Evolutionary conservation across 2,888 invertebrate species (phyloP).

Genomic region (Prosopocoilus inquinatus): DNA sequence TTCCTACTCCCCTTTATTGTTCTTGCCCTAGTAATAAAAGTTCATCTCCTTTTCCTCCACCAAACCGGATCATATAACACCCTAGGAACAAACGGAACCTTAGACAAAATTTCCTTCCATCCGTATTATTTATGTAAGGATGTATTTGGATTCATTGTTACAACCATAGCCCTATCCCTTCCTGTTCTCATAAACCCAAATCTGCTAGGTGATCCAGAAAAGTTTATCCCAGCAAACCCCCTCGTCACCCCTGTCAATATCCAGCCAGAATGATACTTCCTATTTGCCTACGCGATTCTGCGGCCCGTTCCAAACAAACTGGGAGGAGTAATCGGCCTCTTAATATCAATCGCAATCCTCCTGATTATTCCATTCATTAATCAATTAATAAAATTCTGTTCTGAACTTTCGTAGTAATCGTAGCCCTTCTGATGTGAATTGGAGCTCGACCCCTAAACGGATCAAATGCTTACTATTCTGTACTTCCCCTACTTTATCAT

Average conservation of each 20-base stretch:
- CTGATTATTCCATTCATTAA: too few species aligned
- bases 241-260: slow-evolving; percentile 67
- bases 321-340: slow-evolving; percentile 67
- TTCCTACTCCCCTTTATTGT: too few species aligned
- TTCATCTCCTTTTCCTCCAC: slow-evolving; percentile 65
- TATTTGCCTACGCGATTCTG: too few species aligned
- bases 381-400: slow-evolving; percentile 31
- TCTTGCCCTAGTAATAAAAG: slow-evolving; percentile 66
- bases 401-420: too few species aligned
- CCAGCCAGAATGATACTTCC: too few species aligned
- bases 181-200: slow-evolving; percentile 58
- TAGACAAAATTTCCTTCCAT: too few species aligned
- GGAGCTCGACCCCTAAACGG: too few species aligned
- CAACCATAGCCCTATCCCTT: slow-evolving; percentile 54
- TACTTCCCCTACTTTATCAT: too few species aligned
- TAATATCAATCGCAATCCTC: slow-evolving; percentile 66
- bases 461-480: too few species aligned
- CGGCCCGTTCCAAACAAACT: slow-evolving; percentile 77
- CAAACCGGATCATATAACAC: slow-evolving; percentile 68
- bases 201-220: slow-evolving; percentile 67
- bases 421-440: too few species aligned
- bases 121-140: slow-evolving; percentile 66
- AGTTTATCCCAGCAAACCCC: slow-evolving; percentile 68
- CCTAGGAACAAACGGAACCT: slow-evolving; percentile 63
- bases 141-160: slow-evolving; percentile 58